These are phyloP conservation scores for Bergia sp. DNA, from an alignment of 92 coral and sea anemone genomes.

Conservation along the genomic window DNA sequence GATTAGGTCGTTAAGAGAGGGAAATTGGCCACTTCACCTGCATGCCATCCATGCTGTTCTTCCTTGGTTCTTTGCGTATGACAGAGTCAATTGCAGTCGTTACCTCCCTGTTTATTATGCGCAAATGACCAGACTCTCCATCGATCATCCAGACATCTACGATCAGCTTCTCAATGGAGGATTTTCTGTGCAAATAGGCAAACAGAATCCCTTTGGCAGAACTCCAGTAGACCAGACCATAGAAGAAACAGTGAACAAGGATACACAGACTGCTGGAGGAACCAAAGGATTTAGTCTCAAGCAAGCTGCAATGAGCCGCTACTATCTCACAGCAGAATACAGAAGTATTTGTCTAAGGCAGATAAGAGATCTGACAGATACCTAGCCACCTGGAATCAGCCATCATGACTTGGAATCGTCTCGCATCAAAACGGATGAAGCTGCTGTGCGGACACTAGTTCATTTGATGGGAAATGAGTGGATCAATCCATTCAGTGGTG, in stretches of 20 bases:
- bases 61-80: conserved; percentile 62
- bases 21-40: conserved; percentile 51
- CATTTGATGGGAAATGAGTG: conserved; percentile 54
- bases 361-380: conserved; percentile 52
- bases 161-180: conserved; percentile 47
- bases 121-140: conserved; percentile 55
- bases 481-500: conserved; percentile 53
- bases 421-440: conserved; percentile 50
- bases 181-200: conserved; percentile 53
- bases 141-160: conserved; percentile 50
- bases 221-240: conserved; percentile 52
- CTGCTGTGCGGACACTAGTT: conserved; percentile 43
- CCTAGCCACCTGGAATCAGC: conserved; percentile 29
- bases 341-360: conserved; percentile 52
- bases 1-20: conserved; percentile 60
- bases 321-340: conserved; percentile 47
- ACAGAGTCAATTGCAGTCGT: conserved; percentile 49
- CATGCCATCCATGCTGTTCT: conserved; percentile 50
- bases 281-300: conserved; percentile 50
- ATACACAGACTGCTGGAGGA: no score
- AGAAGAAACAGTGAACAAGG: no score
- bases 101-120: conserved; percentile 43
- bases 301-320: conserved; percentile 45
- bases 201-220: conserved; percentile 54
- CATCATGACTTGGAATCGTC: conserved; percentile 54